A percentile compares a stretch with the other conserved stretches of the same genome.
phyloP scores from a whole-genome alignment of 2,888 invertebrate species.

The Rapana venosa region DNA sequence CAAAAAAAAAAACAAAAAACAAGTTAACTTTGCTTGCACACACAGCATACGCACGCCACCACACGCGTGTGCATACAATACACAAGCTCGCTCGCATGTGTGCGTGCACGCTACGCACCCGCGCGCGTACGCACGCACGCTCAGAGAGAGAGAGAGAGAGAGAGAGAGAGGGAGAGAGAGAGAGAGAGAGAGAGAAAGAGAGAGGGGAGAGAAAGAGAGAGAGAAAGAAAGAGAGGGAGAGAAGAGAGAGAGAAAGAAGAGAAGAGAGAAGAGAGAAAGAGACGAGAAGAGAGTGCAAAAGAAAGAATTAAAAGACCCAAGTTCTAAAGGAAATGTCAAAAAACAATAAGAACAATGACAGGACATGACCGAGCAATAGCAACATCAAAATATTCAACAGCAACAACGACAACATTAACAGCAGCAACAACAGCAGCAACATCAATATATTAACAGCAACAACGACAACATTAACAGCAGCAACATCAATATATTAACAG shows the following conservation, averaged over 20 bases:
- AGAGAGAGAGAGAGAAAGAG: constrained; percentile 13
- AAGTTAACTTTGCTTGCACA: neutral
- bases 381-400: neutral
- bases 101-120: neutral
- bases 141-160: constrained; percentile 1
- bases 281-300: neutral
- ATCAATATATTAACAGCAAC: no score
- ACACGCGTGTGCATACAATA: no score
- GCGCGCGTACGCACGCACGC: neutral
- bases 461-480: no score
- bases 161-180: neutral
- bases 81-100: neutral
- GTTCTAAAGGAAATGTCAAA: neutral
- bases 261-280: neutral
- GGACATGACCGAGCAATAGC: neutral
- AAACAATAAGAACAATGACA: neutral
- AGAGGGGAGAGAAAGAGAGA: neutral
- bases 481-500: neutral
- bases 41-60: no score
- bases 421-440: no score
- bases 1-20: neutral
- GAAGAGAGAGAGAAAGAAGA: neutral
- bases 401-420: neutral
- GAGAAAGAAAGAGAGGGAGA: neutral
- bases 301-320: neutral